phyloP scores from a whole-genome alignment of 2,888 invertebrate species.

The Antitype chi region DNA sequence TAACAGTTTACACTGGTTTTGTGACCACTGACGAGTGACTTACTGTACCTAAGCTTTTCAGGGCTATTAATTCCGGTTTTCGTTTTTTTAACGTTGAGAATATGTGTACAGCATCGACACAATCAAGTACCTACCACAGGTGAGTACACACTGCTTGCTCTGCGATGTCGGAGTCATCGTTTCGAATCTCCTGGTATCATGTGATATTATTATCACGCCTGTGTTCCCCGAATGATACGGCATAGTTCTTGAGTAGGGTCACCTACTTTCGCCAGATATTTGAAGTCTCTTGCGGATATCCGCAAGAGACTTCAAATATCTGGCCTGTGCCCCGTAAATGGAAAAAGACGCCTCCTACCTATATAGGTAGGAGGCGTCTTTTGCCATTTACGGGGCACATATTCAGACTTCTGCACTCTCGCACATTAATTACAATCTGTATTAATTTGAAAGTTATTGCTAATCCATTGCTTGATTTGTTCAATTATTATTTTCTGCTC shows the following conservation, averaged over 20 bases:
- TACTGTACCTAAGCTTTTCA: background rate
- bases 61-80: background rate
- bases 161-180: too few relatives aligned
- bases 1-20: background rate
- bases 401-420: background rate
- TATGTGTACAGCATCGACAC: background rate
- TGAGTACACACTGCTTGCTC: background rate
- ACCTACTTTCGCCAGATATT: too few relatives aligned
- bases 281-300: background rate
- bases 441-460: too few relatives aligned
- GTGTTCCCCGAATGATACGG: background rate
- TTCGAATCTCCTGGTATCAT: background rate
- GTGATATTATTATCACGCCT: background rate
- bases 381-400: background rate
- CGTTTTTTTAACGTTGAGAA: background rate
- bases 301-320: too few relatives aligned
- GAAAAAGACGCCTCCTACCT: too few relatives aligned
- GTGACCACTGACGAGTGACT: background rate
- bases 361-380: background rate
- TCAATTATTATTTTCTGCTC: too few relatives aligned
- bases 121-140: background rate
- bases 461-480: too few relatives aligned
- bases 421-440: too few relatives aligned
- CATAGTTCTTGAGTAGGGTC: too few relatives aligned
- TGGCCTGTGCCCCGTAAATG: too few relatives aligned